Evolutionary conservation across 1,140 invertebrate genomes (phyloP).

Genomic region (Hypsibius dujardini): DNA sequence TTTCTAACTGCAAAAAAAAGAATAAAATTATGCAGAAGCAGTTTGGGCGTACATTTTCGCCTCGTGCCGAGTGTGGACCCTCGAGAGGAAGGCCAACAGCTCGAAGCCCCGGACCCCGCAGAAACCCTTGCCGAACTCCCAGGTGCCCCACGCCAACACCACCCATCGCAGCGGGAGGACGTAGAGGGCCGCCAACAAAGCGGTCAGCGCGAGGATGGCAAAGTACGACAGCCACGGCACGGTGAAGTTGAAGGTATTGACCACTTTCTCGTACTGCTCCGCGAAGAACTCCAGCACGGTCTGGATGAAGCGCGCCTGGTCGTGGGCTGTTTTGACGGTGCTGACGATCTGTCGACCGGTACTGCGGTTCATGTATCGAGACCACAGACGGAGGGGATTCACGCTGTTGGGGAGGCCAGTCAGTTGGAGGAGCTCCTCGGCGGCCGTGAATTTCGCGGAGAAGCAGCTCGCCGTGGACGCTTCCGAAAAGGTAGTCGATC

Average conservation of each 20-base stretch:
- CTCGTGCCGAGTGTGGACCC: constrained; percentile 75
- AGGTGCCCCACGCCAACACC: constrained; percentile 85
- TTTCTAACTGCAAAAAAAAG: too few relatives aligned
- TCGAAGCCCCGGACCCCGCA: constrained; percentile 81
- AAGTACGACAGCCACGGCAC: constrained; percentile 87
- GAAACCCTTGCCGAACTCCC: constrained; percentile 87
- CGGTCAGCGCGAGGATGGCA: constrained; percentile 54
- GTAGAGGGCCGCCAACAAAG: constrained; percentile 62
- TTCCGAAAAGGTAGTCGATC: neutral
- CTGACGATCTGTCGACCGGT: constrained; percentile 58
- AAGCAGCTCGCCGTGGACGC: constrained; percentile 14
- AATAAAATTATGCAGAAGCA: neutral
- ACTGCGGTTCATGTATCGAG: neutral
- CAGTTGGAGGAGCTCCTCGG: constrained; percentile 11
- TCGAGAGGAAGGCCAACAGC: constrained; percentile 76
- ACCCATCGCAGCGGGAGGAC: constrained; percentile 74
- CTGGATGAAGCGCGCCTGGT: constrained; percentile 81
- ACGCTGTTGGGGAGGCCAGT: neutral
- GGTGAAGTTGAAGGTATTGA: constrained; percentile 89
- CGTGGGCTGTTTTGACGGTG: constrained; percentile 80
- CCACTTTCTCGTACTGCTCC: constrained; percentile 70
- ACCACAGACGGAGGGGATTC: constrained; percentile 7
- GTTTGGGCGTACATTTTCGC: neutral
- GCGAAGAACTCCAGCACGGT: constrained; percentile 72
- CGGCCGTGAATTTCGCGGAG: neutral